Conservation (phyloP, 2,888 invertebrate species). For the Villa cingulata region DNA sequence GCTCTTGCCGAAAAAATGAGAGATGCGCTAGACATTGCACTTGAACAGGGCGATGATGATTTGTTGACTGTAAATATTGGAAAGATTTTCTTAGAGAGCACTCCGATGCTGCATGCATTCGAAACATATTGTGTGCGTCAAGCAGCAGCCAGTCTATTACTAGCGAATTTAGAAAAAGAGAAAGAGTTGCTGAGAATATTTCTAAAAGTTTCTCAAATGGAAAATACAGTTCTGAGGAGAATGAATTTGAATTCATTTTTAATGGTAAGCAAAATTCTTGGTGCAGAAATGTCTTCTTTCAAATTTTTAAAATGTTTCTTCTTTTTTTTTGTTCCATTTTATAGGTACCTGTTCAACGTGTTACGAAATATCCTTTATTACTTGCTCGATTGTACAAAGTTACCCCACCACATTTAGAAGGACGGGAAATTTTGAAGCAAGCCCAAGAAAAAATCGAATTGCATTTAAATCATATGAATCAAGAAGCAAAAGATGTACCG, state of each 20-base stretch:
- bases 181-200: constrained; percentile 89
- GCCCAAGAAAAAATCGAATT: constrained; percentile 87
- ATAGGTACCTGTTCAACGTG: constrained; percentile 87
- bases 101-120: constrained; percentile 86
- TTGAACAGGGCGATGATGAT: constrained; percentile 71
- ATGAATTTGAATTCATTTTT: constrained; percentile 97
- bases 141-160: constrained; percentile 72
- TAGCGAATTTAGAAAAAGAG: constrained; percentile 86
- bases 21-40: constrained; percentile 72
- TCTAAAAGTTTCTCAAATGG: constrained; percentile 91
- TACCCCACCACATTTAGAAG: constrained; percentile 72
- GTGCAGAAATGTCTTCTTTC: neutral
- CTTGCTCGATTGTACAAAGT: constrained; percentile 82
- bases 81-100: constrained; percentile 76
- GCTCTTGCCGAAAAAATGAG: constrained; percentile 74
- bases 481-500: constrained; percentile 80
- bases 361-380: constrained; percentile 90
- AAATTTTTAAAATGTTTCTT: neutral
- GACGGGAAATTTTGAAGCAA: constrained; percentile 67
- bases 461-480: constrained; percentile 87
- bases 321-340: neutral
- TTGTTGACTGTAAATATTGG: constrained; percentile 81
- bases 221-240: constrained; percentile 77
- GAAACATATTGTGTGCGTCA: constrained; percentile 91
- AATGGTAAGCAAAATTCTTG: constrained; percentile 49